Evolutionary conservation across 1,140 invertebrate genomes (phyloP).

Genomic region (Spodoptera litura): DNA sequence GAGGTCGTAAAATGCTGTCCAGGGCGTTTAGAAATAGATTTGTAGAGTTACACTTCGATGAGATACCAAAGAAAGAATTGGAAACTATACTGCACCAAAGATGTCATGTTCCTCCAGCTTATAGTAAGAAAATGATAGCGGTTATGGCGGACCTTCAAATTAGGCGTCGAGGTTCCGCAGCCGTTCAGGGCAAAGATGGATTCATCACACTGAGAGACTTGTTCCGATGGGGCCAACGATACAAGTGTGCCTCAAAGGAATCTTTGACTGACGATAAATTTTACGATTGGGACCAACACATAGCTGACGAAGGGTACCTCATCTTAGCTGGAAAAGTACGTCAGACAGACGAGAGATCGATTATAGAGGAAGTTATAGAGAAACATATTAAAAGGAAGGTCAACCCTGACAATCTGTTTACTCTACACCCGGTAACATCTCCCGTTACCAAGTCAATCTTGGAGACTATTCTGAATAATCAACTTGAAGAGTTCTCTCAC

Average conservation of each 20-base stretch:
- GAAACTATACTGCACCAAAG: slow-evolving; percentile 96
- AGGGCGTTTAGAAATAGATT: slow-evolving; percentile 99
- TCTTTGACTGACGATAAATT: slow-evolving; percentile 85
- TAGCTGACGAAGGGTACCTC: slow-evolving; percentile 98
- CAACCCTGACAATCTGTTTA: slow-evolving; percentile 91
- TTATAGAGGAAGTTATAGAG: slow-evolving; percentile 93
- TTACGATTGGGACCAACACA: slow-evolving; percentile 99
- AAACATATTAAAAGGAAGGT: slow-evolving; percentile 95
- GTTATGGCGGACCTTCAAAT: slow-evolving; percentile 97
- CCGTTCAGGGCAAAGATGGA: slow-evolving; percentile 97
- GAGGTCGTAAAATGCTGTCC: slow-evolving; percentile 98
- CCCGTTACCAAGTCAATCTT: slow-evolving; percentile 91
- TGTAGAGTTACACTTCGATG: slow-evolving; percentile 98
- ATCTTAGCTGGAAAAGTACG: slow-evolving; percentile 97
- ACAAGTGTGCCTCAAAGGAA: slow-evolving; percentile 90
- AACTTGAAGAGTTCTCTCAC: slow-evolving; percentile 89
- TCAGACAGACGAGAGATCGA: slow-evolving; percentile 91
- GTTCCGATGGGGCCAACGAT: slow-evolving; percentile 99
- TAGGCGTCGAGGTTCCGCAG: slow-evolving; percentile 93
- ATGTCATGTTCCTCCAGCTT: slow-evolving; percentile 94
- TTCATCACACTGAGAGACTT: slow-evolving; percentile 98
- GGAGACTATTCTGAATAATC: slow-evolving; percentile 88
- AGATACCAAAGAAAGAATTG: slow-evolving; percentile 96
- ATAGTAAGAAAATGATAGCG: slow-evolving; percentile 96
- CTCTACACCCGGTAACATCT: slow-evolving; percentile 91